Evolutionary conservation across 2,888 invertebrate genomes (phyloP), one percentile per base, ranked within the genome.

Genomic region (Idaea aversata): DNA sequence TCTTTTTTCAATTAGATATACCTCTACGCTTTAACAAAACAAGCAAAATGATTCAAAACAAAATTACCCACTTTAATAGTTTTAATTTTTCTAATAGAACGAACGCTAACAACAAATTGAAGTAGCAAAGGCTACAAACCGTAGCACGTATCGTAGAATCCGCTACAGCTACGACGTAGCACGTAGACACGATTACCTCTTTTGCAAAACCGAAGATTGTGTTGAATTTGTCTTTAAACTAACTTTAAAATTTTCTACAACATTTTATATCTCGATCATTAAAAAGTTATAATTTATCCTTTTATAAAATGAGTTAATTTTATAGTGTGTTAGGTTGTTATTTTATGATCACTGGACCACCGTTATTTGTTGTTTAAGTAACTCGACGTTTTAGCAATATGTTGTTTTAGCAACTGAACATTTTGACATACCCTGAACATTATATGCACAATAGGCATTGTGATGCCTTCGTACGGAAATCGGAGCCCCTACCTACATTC

Each of bases 91-190:
- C 47, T 47, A 47, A 47, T 47, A 47, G 7, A 47, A 47, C 13
- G 13, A 47, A 47, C 47, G 47, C 47, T 13, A 47, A 47, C 6
- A 47, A 47, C 10, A 13, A 13, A 7, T 47, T 13, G 47, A 13
- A 47, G 47, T 13, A 47, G 13, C 47, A 13, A 47, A 7, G 10
- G 13, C 13, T 47, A 47, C 47, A 62, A 72, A 70, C 70, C 72
- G 76, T 77, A 77, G 73, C 70, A 68, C 66, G 70, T 74, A 73
- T 70, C 77, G 83, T 82, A 81, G 77, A 71, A 58, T 72, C 74
- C 69, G 77, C 82, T 81, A 79, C 82, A 74, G 77, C 82, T 81
- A 79, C 82, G 75, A 34, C 77, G 83, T 81, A 82, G 82, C 81
- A 80, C 80, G 76, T 79, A 75, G 72, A 58, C 69, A 71, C 70